Percentiles rank a stretch among this genome's conserved stretches.
Conservation (phyloP, 2,797 vertebrate genomes). For the Eulemur albifrons region DNA sequence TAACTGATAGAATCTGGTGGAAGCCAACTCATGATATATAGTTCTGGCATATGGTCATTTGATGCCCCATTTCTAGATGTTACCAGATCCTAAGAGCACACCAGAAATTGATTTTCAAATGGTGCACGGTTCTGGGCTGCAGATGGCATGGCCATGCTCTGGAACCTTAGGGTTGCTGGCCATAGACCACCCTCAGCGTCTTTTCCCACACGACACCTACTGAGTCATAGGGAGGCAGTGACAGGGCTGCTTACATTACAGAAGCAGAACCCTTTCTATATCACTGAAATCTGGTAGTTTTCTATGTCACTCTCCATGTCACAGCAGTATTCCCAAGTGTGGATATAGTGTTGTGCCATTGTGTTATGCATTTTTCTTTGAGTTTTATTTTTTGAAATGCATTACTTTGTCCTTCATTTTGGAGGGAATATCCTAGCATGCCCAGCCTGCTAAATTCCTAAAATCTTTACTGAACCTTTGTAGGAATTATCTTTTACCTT, state of each 20-base stretch:
- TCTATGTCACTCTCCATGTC: background rate
- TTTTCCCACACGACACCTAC: background rate
- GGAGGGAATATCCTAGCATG: background rate
- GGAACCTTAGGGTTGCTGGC: background rate
- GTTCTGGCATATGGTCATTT: background rate
- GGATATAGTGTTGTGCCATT: background rate
- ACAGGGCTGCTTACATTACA: background rate
- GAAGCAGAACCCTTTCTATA: background rate
- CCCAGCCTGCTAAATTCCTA: background rate
- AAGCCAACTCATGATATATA: background rate
- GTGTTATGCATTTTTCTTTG: background rate
- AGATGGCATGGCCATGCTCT: background rate
- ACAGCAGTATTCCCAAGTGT: background rate
- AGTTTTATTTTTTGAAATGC: background rate
- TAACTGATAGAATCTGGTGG: background rate
- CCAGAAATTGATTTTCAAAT: background rate
- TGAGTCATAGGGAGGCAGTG: background rate
- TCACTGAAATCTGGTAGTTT: background rate
- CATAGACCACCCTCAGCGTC: background rate
- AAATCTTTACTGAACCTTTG: background rate
- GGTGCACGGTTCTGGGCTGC: background rate
- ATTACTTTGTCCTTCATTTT: background rate
- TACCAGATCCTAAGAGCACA: background rate
- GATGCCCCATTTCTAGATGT: background rate
- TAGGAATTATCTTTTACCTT: background rate